Conservation (phyloP, 2,113 vertebrate species). For the Pipa parva region DNA sequence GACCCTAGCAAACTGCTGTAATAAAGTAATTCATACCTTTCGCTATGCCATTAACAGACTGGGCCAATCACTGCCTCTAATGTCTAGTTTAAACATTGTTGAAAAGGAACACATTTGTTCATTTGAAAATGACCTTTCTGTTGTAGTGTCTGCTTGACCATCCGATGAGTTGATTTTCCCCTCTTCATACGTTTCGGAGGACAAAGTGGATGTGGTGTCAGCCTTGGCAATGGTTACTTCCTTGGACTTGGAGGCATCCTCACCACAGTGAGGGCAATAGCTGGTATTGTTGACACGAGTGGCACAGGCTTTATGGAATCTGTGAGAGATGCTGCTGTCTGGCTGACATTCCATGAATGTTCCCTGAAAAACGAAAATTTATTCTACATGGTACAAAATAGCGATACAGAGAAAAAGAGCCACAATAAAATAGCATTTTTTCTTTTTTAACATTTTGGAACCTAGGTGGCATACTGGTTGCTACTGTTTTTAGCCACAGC, state of each 20-base stretch:
- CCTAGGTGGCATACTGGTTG: no score
- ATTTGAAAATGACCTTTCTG: conserved; percentile 67
- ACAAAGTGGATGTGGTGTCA: conserved; percentile 77
- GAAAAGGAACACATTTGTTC: neutral
- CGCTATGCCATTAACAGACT: no score
- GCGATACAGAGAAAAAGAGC: no score
- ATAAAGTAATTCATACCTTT: no score
- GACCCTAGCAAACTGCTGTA: no score
- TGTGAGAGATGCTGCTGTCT: conserved; percentile 88
- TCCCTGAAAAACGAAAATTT: conserved; percentile 73
- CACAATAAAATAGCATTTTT: no score
- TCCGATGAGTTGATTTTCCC: conserved; percentile 62
- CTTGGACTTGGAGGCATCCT: conserved; percentile 81
- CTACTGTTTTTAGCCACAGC: no score
- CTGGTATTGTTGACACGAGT: conserved; percentile 77
- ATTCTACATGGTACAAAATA: no score
- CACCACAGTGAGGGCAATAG: conserved; percentile 95
- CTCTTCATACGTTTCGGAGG: conserved; percentile 57
- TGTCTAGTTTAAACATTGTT: no score
- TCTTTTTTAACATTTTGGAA: no score
- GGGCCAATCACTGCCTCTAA: no score
- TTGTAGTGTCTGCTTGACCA: conserved; percentile 91
- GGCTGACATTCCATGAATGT: conserved; percentile 95
- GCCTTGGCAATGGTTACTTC: conserved; percentile 81
- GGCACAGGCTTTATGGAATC: conserved; percentile 87